phyloP scores from a whole-genome alignment of 2,797 vertebrate species.

The Pipistrellus kuhlii region DNA sequence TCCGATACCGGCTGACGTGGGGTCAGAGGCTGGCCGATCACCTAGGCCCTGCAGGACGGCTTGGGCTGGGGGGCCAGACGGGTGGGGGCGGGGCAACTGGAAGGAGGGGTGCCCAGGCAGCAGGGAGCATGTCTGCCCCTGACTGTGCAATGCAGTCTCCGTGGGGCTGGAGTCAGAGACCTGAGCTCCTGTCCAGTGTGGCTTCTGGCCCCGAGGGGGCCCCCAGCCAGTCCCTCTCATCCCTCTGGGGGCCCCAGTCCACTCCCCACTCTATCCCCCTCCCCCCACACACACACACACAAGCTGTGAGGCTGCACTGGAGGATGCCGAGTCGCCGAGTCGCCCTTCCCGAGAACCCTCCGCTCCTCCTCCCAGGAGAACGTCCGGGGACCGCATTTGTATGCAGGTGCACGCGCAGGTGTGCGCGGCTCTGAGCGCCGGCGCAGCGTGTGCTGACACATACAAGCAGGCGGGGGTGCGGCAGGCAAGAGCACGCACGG shows the following conservation, averaged over 20 bases:
- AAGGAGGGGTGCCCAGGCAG: background rate
- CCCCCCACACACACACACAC: background rate
- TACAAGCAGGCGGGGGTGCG: accelerated
- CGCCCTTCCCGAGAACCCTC: background rate
- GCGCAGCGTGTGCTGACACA: background rate
- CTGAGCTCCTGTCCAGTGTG: accelerated
- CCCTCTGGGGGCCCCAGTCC: background rate
- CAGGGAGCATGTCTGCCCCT: background rate
- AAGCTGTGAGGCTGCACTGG: background rate
- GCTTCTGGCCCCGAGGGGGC: background rate
- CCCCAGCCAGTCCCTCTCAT: background rate
- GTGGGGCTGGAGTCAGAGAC: background rate
- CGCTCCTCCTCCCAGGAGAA: accelerated
- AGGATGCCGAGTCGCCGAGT: background rate
- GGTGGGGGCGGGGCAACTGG: too few species aligned
- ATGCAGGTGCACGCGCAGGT: slow-evolving; percentile 58
- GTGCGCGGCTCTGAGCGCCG: background rate
- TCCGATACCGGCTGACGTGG: background rate
- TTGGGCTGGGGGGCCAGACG: background rate
- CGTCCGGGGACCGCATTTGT: background rate
- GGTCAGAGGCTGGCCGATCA: background rate
- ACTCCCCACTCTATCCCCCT: background rate
- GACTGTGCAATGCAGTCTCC: background rate
- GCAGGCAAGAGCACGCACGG: accelerated
- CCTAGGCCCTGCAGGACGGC: background rate